phyloP scores from a whole-genome alignment of 2,113 vertebrate genomes.

The Elgaria multicarinata region DNA sequence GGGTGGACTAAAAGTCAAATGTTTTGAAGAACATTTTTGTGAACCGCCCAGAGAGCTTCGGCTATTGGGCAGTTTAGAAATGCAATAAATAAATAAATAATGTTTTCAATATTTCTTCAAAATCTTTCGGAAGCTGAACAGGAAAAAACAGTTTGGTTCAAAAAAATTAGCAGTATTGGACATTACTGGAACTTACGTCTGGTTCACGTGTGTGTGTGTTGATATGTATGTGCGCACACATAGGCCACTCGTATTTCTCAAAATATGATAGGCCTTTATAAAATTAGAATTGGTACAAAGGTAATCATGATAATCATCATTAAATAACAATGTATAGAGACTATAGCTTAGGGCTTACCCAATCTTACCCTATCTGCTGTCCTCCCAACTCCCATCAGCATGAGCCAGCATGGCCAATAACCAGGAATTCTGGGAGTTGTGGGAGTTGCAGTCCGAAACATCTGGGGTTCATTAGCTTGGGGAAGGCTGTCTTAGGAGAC shows the following conservation, averaged over 20 bases:
- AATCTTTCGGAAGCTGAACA: neutral
- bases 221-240: neutral
- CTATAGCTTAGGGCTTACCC: fast-evolving
- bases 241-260: neutral
- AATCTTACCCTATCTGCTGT: neutral
- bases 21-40: neutral
- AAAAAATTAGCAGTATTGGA: fast-evolving
- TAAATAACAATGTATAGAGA: neutral
- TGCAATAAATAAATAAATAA: no score
- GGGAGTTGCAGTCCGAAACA: neutral
- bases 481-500: fast-evolving
- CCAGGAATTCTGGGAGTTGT: neutral
- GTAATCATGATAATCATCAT: fast-evolving
- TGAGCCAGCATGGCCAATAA: neutral
- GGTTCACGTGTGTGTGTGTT: neutral
- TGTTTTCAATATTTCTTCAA: neutral
- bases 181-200: neutral
- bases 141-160: neutral
- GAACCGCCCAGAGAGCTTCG: no score
- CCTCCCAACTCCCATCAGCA: neutral
- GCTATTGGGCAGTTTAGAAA: no score
- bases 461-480: neutral
- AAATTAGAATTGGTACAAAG: fast-evolving
- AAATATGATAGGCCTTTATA: neutral
- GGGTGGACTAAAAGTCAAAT: neutral